phyloP scores from a whole-genome alignment of 2,888 invertebrate species.

The Lobophora halterata region DNA sequence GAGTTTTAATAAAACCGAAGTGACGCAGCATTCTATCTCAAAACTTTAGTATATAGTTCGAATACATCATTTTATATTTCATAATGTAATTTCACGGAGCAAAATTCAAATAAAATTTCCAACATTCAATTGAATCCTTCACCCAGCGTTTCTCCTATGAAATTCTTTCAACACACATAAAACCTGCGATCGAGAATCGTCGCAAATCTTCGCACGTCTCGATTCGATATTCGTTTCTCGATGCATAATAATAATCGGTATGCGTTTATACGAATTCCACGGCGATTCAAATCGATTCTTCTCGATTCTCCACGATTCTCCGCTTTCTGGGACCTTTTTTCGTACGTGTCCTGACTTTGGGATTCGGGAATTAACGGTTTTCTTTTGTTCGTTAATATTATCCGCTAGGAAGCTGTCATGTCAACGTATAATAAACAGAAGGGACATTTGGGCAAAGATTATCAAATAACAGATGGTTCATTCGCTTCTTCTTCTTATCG shows the following conservation, averaged over 20 bases:
- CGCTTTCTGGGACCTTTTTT: conserved; percentile 32
- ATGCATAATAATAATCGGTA: conserved; percentile 37
- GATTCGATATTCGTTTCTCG: conserved; percentile 31
- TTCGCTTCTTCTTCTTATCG: no score
- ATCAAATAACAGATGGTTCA: no score
- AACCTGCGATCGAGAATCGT: conserved; percentile 28
- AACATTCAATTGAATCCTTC: conserved; percentile 4
- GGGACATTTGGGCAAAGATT: no score
- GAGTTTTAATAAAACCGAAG: no score
- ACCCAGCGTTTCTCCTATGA: conserved; percentile 21
- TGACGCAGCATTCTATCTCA: no score
- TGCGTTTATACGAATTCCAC: conserved; percentile 36
- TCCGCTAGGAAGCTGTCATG: no score
- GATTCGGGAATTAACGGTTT: conserved; percentile 32
- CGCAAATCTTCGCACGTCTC: conserved; percentile 31
- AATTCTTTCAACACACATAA: conserved; percentile 29
- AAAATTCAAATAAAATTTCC: not conserved
- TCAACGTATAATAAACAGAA: no score
- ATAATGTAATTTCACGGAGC: no score
- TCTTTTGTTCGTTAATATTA: conserved; percentile 31
- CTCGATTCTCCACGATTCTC: no score
- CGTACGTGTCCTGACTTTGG: conserved; percentile 28
- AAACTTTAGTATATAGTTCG: no score
- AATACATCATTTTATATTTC: no score
- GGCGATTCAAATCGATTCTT: conserved; percentile 31